Conservation (phyloP, 1,140 invertebrate species). For the Alviniconcha marisindica region DNA sequence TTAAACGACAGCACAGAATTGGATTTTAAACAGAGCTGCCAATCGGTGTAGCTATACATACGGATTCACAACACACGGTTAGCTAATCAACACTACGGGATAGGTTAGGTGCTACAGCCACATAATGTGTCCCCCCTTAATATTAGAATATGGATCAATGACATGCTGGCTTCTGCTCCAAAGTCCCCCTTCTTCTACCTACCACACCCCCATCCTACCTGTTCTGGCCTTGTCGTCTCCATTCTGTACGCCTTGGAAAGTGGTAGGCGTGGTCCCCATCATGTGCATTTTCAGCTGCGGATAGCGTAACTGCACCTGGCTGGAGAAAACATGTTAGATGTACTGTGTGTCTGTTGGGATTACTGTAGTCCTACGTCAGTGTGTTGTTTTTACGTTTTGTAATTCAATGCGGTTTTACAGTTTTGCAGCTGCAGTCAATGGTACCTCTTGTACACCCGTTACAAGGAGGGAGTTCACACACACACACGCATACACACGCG, state of each 20-base stretch:
- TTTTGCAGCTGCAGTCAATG: too few relatives aligned
- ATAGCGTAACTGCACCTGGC: slow-evolving; percentile 4
- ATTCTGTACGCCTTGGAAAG: neutral
- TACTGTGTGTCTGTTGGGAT: too few relatives aligned
- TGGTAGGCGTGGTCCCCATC: neutral
- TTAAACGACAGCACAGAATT: too few relatives aligned
- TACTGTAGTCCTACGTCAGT: too few relatives aligned
- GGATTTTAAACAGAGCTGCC: too few relatives aligned
- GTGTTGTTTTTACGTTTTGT: too few relatives aligned
- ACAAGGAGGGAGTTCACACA: neutral
- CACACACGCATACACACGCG: neutral
- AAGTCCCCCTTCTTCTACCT: too few relatives aligned
- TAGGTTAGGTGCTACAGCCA: neutral
- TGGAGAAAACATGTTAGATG: slow-evolving; percentile 5
- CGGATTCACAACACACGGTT: neutral
- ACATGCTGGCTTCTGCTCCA: too few relatives aligned
- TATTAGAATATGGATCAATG: too few relatives aligned
- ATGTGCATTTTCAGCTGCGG: slow-evolving; percentile 24
- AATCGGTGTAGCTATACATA: neutral
- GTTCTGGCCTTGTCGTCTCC: neutral
- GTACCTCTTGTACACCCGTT: too few relatives aligned
- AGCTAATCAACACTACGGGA: neutral
- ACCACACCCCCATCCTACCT: neutral
- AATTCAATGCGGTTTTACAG: too few relatives aligned
- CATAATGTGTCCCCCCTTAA: neutral